Evolutionary conservation across 1,140 invertebrate genomes (phyloP).

Genomic region (Riptortus pedestris): DNA sequence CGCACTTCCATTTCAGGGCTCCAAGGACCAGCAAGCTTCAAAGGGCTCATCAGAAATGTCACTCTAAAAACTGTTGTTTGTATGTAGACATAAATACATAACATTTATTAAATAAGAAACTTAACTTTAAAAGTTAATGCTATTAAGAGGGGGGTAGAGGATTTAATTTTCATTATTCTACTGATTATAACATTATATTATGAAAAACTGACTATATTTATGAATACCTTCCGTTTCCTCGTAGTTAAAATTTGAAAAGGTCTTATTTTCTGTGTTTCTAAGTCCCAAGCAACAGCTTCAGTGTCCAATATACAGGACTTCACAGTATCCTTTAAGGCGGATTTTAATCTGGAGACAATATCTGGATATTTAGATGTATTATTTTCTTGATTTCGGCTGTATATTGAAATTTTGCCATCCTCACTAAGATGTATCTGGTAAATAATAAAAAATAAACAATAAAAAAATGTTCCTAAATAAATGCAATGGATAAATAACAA

Average conservation of each 20-base stretch:
- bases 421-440: slow-evolving; percentile 62
- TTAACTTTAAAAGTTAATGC: no score
- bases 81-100: no score
- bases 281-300: slow-evolving; percentile 96
- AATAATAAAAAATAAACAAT: slow-evolving; percentile 20
- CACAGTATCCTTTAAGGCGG: slow-evolving; percentile 49
- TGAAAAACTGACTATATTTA: no score
- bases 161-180: no score
- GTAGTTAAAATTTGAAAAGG: slow-evolving; percentile 96
- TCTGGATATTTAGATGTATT: slow-evolving; percentile 98
- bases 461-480: not conserved
- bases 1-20: no score
- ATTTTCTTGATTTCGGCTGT: slow-evolving; percentile 95
- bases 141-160: no score
- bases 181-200: no score
- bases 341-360: slow-evolving; percentile 63
- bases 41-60: no score
- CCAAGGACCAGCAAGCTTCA: no score
- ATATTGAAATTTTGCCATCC: slow-evolving; percentile 65
- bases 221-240: slow-evolving; percentile 82
- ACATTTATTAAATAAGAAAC: no score
- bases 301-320: slow-evolving; percentile 87
- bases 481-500: not conserved
- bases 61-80: no score
- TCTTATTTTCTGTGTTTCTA: slow-evolving; percentile 76